Evolutionary conservation across 2,888 invertebrate species (phyloP), one percentile per base, ranked within the genome.

Genomic region (Sericinus montela): DNA sequence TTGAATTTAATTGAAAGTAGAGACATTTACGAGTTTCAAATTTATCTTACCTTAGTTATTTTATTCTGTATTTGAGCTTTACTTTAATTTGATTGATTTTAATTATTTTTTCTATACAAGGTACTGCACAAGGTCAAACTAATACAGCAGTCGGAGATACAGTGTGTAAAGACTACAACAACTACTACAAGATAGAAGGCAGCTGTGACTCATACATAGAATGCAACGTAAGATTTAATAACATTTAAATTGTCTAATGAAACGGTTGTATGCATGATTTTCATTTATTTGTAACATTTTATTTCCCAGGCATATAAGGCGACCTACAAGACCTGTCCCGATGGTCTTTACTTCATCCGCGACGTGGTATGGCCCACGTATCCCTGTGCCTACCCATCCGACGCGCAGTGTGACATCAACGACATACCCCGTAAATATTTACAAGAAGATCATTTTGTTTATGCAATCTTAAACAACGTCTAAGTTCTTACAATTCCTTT

Each of bases 301-400:
- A n/a, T 8, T 1, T 29, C n/a, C 3, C 32, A 32, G 32, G 32
- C 94, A 57, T 94, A 93, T 16, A 82, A 90, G 0, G 87, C 92
- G 0, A 89, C 91, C 60, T 90, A 93, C 63, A 92, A 92, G 69
- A 67, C 91, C 4, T 96, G 96, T 60, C 94, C 94, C 0, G 95
- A 96, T 64, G 96, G 96, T 7, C 85, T 96, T 14, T 86, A 94
- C 32, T 96, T 92, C 78, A 93, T 95, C 66, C 91, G 92, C 1
- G 91, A 91, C 6, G 86, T 89, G 0, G 82, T 90, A 3, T 87
- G 90, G 64, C 92, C 92, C 11, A 87, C 90, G 13, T 95, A 93
- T 67, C 95, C 95, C 4, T 96, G 96, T 61, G 93, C 93, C 52
- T 96, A 95, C 75, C 95, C 95, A 14, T 91, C 92, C 54, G 95